Base-by-base conservation (phyloP, 1,140 invertebrate species). In the Gonioctena quinquepunctata region DNA sequence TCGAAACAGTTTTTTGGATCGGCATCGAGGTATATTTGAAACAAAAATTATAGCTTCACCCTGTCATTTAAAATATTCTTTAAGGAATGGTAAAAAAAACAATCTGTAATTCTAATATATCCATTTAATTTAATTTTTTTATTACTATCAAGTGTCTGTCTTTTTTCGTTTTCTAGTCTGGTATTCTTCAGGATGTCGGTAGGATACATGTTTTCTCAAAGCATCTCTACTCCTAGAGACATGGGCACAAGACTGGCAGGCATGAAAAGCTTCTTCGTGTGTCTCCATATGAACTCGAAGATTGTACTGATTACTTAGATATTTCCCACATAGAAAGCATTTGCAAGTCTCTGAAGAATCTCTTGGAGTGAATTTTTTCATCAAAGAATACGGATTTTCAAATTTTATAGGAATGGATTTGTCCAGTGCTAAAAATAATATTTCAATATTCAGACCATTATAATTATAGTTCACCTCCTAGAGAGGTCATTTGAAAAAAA, bases 281-380 rank as follows among this genome's bases (percentile, higher is more conserved):
- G 93, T 95, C 80, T 95, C 94, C 88, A 95, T 91, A 79, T 95
- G 94, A 70, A 96, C 93, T 52, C 93, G 86, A 75, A 95, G 84
- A 83, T 96, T 96, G 83, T 96, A 96, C 81, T 94, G 93, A 84
- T 95, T 95, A 82, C 92, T 94, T 27, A 95, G 85, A 68, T 94
- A 92, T 83, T 95, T 95, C 75, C 92, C 90, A 84, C 94, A 95
- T 33, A 95, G 89, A 66, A 91, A 89, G 82, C 94, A 95, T 71
- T 82, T 86, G 19, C 84, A 84, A 6, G 83, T 83, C 68, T 82
- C 80, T 11, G 79, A 75, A 7, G 75, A 56, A 18, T 83, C 80
- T 63, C 72, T 77, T 13, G 73, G 57, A 28, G 56, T 18, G 22
- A 59, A 49, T 66, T 75, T 72, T 26, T 27, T 69, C 18, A 66